Conservation (phyloP, 2,888 invertebrate genomes). For the Teinopalpus imperialis region DNA sequence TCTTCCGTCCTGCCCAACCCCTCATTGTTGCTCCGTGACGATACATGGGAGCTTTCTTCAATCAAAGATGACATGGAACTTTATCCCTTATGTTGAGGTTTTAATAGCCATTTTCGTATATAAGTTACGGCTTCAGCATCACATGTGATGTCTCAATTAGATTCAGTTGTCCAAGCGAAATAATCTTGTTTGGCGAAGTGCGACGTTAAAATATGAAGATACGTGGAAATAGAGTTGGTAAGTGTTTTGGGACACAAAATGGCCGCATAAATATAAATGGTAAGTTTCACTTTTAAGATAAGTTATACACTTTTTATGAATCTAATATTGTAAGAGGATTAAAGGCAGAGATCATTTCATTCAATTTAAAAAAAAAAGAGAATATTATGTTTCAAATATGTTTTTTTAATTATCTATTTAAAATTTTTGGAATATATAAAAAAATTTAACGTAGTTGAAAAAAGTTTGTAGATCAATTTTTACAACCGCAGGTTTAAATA, state of each 20-base stretch:
- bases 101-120: slow-evolving; percentile 29
- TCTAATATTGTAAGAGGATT: no score
- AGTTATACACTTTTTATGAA: no score
- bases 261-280: slow-evolving; percentile 27
- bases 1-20: slow-evolving; percentile 35
- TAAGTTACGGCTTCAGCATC: slow-evolving; percentile 33
- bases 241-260: slow-evolving; percentile 2
- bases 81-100: slow-evolving; percentile 27
- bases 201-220: slow-evolving; percentile 23
- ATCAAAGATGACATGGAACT: slow-evolving; percentile 20
- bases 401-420: no score
- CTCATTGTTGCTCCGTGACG: slow-evolving; percentile 32
- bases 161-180: slow-evolving; percentile 53
- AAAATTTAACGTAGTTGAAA: no score
- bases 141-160: slow-evolving; percentile 54
- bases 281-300: neutral
- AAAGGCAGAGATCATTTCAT: no score
- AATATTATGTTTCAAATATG: no score
- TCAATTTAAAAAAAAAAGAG: no score
- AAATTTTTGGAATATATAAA: no score
- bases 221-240: slow-evolving; percentile 8
- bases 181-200: slow-evolving; percentile 51
- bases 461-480: no score
- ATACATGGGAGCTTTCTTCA: slow-evolving; percentile 17
- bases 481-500: no score